A percentile compares a stretch with the other conserved stretches of the same genome.
These are phyloP conservation scores for Machaerirhynchus nigripectus DNA, from an alignment of 2,113 vertebrate genomes.

Conservation along the genomic window DNA sequence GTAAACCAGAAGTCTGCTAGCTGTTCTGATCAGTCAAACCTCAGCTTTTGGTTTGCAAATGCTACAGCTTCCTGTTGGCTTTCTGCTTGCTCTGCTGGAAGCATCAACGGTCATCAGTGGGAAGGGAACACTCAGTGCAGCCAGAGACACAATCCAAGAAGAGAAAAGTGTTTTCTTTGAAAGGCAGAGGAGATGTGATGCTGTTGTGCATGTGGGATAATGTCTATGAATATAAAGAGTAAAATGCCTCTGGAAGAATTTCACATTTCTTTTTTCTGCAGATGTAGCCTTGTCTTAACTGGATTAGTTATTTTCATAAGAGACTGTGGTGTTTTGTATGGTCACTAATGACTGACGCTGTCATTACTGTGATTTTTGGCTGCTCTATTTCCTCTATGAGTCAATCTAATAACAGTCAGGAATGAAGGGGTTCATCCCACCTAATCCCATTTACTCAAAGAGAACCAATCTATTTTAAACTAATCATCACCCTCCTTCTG, in stretches of 20 bases:
- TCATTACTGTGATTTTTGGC: background rate
- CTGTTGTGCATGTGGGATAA: background rate
- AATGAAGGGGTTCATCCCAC: background rate
- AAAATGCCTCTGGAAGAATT: background rate
- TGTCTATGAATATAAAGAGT: background rate
- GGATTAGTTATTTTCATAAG: background rate
- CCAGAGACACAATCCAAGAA: background rate
- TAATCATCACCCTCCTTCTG: background rate
- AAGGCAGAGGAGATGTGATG: background rate
- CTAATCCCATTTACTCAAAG: background rate
- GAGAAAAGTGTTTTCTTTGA: background rate
- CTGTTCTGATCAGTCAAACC: background rate
- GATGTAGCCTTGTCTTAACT: background rate
- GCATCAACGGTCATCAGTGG: accelerated
- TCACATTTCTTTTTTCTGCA: background rate
- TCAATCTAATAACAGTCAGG: background rate
- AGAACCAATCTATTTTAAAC: background rate
- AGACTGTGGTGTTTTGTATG: background rate
- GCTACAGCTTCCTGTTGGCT: background rate
- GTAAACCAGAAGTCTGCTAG: background rate
- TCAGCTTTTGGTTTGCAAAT: background rate
- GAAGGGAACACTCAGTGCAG: background rate
- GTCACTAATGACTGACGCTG: background rate
- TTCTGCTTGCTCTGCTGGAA: background rate
- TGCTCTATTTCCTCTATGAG: background rate